These are phyloP conservation scores for Poeciliopsis presidionis DNA, from an alignment of 2,797 vertebrate genomes.

Conservation along the genomic window DNA sequence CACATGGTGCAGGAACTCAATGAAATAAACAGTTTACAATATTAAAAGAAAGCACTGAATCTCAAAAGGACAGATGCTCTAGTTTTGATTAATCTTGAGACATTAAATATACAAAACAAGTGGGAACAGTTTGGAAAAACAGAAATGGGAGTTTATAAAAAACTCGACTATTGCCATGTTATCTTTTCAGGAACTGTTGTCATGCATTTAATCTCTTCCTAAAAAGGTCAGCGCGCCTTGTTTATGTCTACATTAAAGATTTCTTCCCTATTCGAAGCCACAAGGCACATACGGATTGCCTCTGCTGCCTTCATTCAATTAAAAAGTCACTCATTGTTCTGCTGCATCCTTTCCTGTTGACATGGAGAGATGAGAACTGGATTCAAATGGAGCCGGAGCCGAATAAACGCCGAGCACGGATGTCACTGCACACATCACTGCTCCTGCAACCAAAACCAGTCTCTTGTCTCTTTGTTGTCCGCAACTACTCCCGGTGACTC, in stretches of 20 bases:
- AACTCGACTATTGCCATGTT: background rate
- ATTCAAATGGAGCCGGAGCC: background rate
- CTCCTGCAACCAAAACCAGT: background rate
- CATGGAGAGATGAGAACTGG: conserved; percentile 33
- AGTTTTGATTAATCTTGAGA: background rate
- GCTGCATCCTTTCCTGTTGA: conserved; percentile 15
- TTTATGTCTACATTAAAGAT: background rate
- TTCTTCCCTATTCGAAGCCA: background rate
- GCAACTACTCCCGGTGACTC: conserved; percentile 22
- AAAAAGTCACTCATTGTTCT: conserved; percentile 33
- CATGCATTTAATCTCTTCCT: background rate
- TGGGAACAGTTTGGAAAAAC: background rate
- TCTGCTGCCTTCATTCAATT: conserved; percentile 34
- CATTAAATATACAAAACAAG: background rate
- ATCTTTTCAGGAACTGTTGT: background rate
- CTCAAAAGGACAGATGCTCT: background rate
- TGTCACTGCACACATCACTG: background rate
- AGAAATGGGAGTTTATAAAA: background rate
- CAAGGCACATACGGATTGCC: conserved; percentile 6
- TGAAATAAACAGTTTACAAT: background rate
- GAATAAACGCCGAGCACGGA: conserved; percentile 1
- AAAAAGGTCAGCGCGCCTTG: background rate
- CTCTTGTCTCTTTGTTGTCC: conserved; percentile 4
- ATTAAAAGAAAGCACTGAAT: background rate
- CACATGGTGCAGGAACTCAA: background rate